Evolutionary conservation across 2,888 invertebrate genomes (phyloP).

Genomic region (Ctenicera cuprea): DNA sequence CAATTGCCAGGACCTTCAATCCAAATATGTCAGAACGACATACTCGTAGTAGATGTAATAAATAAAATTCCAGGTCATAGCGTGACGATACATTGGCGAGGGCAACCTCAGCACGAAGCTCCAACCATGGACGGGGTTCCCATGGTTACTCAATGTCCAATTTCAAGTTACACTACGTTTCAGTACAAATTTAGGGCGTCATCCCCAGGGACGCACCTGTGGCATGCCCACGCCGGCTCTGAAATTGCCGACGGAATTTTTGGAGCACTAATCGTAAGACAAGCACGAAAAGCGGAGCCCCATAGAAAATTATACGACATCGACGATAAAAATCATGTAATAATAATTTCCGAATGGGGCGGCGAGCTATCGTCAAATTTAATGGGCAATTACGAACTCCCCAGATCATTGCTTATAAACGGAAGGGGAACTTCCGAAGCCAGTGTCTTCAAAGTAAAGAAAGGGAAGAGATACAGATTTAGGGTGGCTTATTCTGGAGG

Average conservation of each 20-base stretch:
- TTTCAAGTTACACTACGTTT: constrained; percentile 80
- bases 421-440: constrained; percentile 75
- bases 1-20: constrained; percentile 79
- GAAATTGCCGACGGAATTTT: constrained; percentile 82
- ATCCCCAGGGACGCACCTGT: constrained; percentile 82
- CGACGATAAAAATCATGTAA: constrained; percentile 81
- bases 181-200: constrained; percentile 83
- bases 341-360: constrained; percentile 82
- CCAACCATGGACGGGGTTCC: constrained; percentile 87
- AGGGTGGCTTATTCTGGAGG: constrained; percentile 81
- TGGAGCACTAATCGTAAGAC: constrained; percentile 82
- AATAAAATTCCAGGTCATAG: constrained; percentile 83
- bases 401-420: constrained; percentile 77
- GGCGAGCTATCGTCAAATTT: constrained; percentile 71
- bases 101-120: constrained; percentile 81
- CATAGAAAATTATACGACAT: constrained; percentile 80
- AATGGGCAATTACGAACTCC: constrained; percentile 72
- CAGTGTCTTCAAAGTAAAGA: constrained; percentile 74
- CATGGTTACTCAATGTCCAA: constrained; percentile 86
- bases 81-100: constrained; percentile 87
- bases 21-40: constrained; percentile 83
- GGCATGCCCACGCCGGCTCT: constrained; percentile 83
- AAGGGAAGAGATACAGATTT: constrained; percentile 80
- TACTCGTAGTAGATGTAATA: constrained; percentile 82
- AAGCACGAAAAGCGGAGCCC: constrained; percentile 78